Base-by-base conservation (phyloP, 2,797 vertebrate species). In the Rhinoraja longicauda region DNA sequence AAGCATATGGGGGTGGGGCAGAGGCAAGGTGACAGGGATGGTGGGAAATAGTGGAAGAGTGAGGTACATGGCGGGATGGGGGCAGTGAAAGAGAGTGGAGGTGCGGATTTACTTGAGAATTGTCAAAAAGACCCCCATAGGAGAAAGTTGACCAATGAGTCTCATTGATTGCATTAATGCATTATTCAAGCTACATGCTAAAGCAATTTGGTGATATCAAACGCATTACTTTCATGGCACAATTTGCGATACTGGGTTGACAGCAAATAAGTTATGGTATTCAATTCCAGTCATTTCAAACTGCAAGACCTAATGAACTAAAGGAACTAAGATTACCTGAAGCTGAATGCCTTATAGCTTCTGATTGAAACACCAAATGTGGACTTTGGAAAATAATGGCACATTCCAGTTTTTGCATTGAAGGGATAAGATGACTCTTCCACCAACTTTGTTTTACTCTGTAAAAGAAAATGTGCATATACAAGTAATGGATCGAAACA, bases 361-460 rank as follows among this genome's bases (percentile, higher is more conserved):
- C 94, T 97, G 94, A 99, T 94, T 9, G 96, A 94, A 93, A 98
- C 95, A 67, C 97, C 98, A 75, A 93, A 95, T 32, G 96, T 95
- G 64, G 96, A 96, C 62, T 0, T 92, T 86, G 95, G 93, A 95
- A 98, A 98, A 93, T 97, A 97, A 94, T 95, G 97, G 94, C 98
- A 99, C 10, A 97, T 93, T 93, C 97, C 97, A 0, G 95, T 96
- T 91, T 96, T 94, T 94, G 96, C 97, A 95, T 97, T 97, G 94
- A 97, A 99, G 17, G 96, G 93, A 93, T 99, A 99, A 67, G 98
- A 96, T 0, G 96, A 96, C 94, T 97, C 95, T 93, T 94, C 95
- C 95, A 99, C 97, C 6, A 99, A 93, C 94, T 97, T 98, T 93
- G 97, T 94, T 94, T 95, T 95, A 21, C 96, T 98, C 98, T 99